These are phyloP conservation scores for Oryzias dopingdopingensis DNA, from an alignment of 2,797 vertebrate species.

Conservation along the genomic window DNA sequence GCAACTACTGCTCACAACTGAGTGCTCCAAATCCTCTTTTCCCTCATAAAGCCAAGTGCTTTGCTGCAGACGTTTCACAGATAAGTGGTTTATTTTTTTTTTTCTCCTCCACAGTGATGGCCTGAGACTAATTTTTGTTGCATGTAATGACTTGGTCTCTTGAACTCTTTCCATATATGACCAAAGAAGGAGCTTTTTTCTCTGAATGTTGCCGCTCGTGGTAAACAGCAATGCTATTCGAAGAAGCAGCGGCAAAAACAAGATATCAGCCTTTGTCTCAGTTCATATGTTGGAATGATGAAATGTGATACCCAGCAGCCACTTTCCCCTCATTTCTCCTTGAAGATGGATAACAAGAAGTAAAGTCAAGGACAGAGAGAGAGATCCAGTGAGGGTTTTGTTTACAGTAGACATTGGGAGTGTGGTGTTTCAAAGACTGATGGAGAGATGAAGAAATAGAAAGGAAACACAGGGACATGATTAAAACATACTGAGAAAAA, in stretches of 20 bases:
- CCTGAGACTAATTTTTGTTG: constrained; percentile 59
- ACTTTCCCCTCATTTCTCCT: constrained; percentile 41
- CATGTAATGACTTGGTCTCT: constrained; percentile 57
- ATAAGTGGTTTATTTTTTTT: constrained; percentile 62
- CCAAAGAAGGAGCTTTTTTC: constrained; percentile 23
- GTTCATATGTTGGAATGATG: constrained; percentile 61
- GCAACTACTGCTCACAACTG: constrained; percentile 55
- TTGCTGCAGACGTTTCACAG: constrained; percentile 55
- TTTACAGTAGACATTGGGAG: constrained; percentile 58
- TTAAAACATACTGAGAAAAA: constrained; percentile 4
- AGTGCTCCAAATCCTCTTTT: constrained; percentile 63
- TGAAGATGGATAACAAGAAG: constrained; percentile 63
- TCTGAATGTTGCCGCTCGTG: constrained; percentile 25
- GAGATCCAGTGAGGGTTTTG: constrained; percentile 46
- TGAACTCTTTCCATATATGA: constrained; percentile 42
- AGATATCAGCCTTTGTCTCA: constrained; percentile 55
- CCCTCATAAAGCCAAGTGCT: constrained; percentile 63
- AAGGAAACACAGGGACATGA: not conserved
- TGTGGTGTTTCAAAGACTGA: constrained; percentile 44
- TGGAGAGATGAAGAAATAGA: constrained; percentile 14
- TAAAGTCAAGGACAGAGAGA: constrained; percentile 64
- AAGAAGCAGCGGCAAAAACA: constrained; percentile 42
- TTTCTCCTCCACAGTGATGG: constrained; percentile 29
- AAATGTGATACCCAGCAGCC: constrained; percentile 66
- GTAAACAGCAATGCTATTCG: constrained; percentile 41